Base-by-base conservation (phyloP, 2,113 vertebrate genomes). In the Rostratula benghalensis region DNA sequence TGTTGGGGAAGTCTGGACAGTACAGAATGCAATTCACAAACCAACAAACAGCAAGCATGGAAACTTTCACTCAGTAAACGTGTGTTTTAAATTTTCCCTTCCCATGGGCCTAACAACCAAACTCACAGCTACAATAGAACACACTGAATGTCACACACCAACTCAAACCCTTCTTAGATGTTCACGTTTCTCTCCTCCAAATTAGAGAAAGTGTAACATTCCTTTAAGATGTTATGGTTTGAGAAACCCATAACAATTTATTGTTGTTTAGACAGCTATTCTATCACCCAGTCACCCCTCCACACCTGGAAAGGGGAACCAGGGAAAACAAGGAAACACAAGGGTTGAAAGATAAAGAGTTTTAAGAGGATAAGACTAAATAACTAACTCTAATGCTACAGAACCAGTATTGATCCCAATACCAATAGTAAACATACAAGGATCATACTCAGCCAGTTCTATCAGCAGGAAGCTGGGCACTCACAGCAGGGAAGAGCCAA, bases 141-240 rank as follows among this genome's bases (percentile, higher is more conserved):
- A 63, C 1, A 0, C 1, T 0, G 23, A 25, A 39, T 7, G 50
- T 43, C 64, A 84, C 0, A 0, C 25, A 6, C 27, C 21, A 37
- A 45, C 54, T 87, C 13, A 31, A n/a, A 41, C 30, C 51, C 68
- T 39, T 68, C 33, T 39, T 14, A 35, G 12, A 41, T 23, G 22
- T 51, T 46, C 63, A n/a, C 12, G 20, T 46, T 56, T 33, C 30
- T 51, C 46, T 10, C 27, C 45, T 65, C 45, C 60, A 28, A 93
- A 73, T 56, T 27, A 92, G 45, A 68, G 48, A 53, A 63, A 8
- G 17, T 37, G 7, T 12, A 39, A 53, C 0, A 0, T 35, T 91
- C 59, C 53, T 28, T 64, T 10, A 77, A 76, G 13, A 60, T 35
- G 57, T 60, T 60, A 60, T 13, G 31, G 33, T 35, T 60, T 60